Conservation (phyloP, 1,140 invertebrate species). For the Cataglyphis hispanica region DNA sequence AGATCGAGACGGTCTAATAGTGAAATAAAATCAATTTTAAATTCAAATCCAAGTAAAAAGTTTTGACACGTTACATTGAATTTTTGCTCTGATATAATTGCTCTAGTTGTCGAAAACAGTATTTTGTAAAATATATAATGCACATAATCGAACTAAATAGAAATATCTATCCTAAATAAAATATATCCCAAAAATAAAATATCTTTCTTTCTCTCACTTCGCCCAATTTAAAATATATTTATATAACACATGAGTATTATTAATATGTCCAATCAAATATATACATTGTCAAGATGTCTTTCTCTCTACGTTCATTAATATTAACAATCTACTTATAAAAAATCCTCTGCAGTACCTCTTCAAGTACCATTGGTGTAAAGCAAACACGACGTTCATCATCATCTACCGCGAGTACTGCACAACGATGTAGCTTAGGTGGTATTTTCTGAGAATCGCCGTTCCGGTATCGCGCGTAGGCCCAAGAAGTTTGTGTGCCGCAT, state of each 20-base stretch:
- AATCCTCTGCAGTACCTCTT: not conserved
- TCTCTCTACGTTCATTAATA: not conserved
- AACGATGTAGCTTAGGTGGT: not conserved
- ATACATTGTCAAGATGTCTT: not conserved
- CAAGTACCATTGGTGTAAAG: not conserved
- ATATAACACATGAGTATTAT: not conserved
- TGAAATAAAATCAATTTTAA: not conserved
- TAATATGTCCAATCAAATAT: not conserved
- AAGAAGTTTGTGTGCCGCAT: constrained; percentile 53
- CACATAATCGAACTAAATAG: not conserved
- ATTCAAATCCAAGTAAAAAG: not conserved
- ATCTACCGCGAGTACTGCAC: not conserved
- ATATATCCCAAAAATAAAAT: not conserved
- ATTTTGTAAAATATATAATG: not conserved
- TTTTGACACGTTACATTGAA: too few species aligned
- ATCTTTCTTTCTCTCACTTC: too few species aligned
- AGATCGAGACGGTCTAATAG: not conserved
- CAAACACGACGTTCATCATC: constrained; percentile 11
- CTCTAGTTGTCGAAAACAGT: not conserved
- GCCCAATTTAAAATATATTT: not conserved
- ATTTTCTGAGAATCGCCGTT: constrained; percentile 32
- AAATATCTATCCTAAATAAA: not conserved
- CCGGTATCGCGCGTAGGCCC: constrained; percentile 13
- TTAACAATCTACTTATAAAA: not conserved
- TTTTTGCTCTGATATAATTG: too few species aligned